phyloP scores from a whole-genome alignment of 1,140 invertebrate species.

The Lerema accius region DNA sequence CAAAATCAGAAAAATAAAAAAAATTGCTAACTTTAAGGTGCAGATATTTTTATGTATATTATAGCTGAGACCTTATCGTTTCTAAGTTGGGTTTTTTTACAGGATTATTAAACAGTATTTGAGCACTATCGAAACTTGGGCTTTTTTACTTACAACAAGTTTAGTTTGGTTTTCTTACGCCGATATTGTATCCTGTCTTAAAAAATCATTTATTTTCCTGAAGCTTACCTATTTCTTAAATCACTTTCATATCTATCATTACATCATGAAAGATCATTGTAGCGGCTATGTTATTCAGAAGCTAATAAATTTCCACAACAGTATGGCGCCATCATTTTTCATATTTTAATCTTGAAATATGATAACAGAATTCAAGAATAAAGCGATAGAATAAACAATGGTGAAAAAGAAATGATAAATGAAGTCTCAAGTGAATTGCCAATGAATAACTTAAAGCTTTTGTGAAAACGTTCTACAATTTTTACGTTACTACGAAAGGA shows the following conservation, averaged over 20 bases:
- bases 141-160: too few species aligned
- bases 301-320: slow-evolving; percentile 14
- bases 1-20: too few species aligned
- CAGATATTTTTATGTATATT: too few species aligned
- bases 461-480: too few species aligned
- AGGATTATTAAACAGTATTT: too few species aligned
- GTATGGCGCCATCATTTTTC: slow-evolving; percentile 31
- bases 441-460: background rate
- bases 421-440: background rate
- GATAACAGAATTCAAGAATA: slow-evolving; percentile 11
- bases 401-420: slow-evolving; percentile 7
- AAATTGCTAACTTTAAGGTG: too few species aligned
- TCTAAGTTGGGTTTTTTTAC: too few species aligned
- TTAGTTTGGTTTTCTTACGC: too few species aligned
- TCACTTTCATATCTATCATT: background rate
- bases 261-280: slow-evolving; percentile 12
- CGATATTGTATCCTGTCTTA: too few species aligned
- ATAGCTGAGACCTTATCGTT: slow-evolving; percentile 22
- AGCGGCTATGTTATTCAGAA: background rate
- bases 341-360: slow-evolving; percentile 20
- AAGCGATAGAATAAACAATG: slow-evolving; percentile 7
- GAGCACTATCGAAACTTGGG: too few species aligned
- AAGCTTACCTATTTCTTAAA: slow-evolving; percentile 31
- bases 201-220: slow-evolving; percentile 43
- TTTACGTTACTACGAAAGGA: too few species aligned